Evolutionary conservation across 2,113 vertebrate species (phyloP).

Genomic region (Cisticola juncidis): DNA sequence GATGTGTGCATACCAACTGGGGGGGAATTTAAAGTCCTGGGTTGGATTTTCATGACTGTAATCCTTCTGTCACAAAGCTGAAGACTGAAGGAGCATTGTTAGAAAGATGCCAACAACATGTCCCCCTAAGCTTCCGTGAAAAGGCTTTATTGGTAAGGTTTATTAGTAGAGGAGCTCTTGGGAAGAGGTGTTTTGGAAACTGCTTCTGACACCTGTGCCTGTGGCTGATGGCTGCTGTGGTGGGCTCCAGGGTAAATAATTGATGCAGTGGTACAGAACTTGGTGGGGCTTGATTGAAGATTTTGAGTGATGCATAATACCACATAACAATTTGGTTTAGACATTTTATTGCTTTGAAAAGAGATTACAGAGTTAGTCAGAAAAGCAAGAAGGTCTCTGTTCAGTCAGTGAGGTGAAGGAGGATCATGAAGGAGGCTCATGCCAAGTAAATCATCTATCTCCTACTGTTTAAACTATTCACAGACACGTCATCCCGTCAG

Average conservation of each 20-base stretch:
- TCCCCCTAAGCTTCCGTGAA: not conserved
- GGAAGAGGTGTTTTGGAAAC: not conserved
- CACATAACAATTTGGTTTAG: not conserved
- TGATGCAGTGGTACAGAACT: not conserved
- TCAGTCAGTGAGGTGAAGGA: not conserved
- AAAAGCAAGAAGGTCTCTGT: not conserved
- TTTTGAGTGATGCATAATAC: not conserved
- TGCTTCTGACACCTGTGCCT: not conserved
- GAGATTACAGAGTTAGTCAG: not conserved
- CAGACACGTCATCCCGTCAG: not conserved
- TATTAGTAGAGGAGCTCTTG: not conserved
- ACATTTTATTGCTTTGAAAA: not conserved
- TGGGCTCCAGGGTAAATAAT: not conserved
- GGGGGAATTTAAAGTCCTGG: not conserved
- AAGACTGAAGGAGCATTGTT: not conserved
- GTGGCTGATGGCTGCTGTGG: not conserved
- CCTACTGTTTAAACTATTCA: not conserved
- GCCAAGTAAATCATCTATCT: not conserved
- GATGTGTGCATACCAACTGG: not conserved
- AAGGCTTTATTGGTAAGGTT: not conserved
- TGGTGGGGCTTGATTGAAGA: not conserved
- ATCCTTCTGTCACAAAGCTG: slow-evolving; percentile 17
- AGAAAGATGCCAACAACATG: not conserved
- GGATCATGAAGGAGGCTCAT: not conserved
- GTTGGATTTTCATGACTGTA: not conserved